Evolutionary conservation across 2,888 invertebrate species (phyloP).

Genomic region (Cantharis rufa): DNA sequence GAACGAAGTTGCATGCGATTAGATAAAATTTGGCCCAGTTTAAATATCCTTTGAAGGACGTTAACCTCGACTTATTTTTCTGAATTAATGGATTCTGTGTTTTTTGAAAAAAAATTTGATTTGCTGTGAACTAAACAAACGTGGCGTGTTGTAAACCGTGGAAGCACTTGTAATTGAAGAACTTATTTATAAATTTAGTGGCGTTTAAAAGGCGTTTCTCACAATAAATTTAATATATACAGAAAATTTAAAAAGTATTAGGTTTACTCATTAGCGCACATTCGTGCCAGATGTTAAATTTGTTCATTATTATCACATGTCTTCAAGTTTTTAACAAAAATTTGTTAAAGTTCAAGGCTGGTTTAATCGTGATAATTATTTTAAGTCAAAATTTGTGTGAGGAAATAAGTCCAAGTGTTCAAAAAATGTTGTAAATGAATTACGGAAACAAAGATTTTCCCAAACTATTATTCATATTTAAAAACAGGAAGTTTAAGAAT

Average conservation of each 20-base stretch:
- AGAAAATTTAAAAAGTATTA: slow-evolving; percentile 3
- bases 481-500: slow-evolving; percentile 28
- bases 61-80: neutral
- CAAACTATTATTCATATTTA: slow-evolving; percentile 39
- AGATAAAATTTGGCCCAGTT: neutral
- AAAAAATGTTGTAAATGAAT: slow-evolving; percentile 36
- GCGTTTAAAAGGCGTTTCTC: slow-evolving; percentile 7
- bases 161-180: neutral
- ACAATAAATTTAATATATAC: slow-evolving; percentile 6
- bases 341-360: neutral
- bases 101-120: neutral
- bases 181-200: neutral
- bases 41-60: neutral
- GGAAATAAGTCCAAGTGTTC: neutral
- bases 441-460: slow-evolving; percentile 44
- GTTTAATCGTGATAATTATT: neutral
- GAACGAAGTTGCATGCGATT: neutral
- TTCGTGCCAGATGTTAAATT: slow-evolving; percentile 11
- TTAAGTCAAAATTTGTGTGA: neutral
- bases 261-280: slow-evolving; percentile 9
- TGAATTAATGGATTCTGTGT: neutral
- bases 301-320: slow-evolving; percentile 9
- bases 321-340: slow-evolving; percentile 10
- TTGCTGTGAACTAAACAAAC: neutral
- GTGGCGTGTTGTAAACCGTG: neutral